Conservation (phyloP, 2,888 invertebrate species). For the Cerastoderma edule region DNA sequence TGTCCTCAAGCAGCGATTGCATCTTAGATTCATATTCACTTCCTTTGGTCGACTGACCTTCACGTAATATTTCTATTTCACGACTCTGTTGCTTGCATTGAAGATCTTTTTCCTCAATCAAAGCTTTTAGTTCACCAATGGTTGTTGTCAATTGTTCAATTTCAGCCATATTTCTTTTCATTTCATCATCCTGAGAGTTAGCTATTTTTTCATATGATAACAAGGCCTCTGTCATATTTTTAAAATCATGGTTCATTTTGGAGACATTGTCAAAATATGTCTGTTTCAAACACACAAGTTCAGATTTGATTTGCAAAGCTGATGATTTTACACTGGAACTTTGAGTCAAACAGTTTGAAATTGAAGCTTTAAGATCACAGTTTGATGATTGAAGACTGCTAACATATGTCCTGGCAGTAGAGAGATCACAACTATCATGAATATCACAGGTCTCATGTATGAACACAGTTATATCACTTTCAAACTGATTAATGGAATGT, state of each 20-base stretch:
- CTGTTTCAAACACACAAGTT: neutral
- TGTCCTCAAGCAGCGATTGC: constrained; percentile 69
- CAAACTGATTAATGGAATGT: constrained; percentile 8
- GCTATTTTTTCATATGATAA: constrained; percentile 7
- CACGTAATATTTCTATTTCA: constrained; percentile 85
- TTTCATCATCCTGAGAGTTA: neutral
- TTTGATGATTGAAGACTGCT: neutral
- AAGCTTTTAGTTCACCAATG: neutral
- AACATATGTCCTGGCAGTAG: constrained; percentile 13
- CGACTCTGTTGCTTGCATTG: constrained; percentile 83
- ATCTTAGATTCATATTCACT: constrained; percentile 84
- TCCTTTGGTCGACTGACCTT: constrained; percentile 67
- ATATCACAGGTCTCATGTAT: constrained; percentile 21
- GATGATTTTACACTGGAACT: neutral
- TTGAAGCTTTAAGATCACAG: neutral
- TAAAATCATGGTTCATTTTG: constrained; percentile 9
- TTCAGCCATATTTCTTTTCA: neutral
- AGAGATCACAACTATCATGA: constrained; percentile 19
- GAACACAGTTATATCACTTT: constrained; percentile 6
- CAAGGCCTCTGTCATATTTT: neutral
- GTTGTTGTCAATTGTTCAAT: neutral
- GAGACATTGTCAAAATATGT: neutral
- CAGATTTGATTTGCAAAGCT: neutral
- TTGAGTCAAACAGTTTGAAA: neutral
- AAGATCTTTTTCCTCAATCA: constrained; percentile 28